phyloP scores from a whole-genome alignment of 2,113 vertebrate species.

The Fulica atra region DNA sequence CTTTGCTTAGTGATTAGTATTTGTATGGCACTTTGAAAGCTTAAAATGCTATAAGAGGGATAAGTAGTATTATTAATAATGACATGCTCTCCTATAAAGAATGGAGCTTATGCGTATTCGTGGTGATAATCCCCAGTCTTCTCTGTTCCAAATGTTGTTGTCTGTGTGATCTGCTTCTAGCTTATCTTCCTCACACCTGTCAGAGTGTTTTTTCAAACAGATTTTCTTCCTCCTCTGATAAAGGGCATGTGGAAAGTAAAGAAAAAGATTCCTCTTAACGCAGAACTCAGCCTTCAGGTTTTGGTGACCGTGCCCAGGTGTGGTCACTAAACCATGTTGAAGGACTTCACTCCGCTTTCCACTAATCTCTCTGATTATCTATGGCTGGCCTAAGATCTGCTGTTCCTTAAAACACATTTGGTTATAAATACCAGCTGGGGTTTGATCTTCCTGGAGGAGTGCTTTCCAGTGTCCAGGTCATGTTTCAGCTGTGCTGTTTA shows the following conservation, averaged over 20 bases:
- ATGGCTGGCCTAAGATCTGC: neutral
- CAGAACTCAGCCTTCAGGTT: neutral
- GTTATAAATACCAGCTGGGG: neutral
- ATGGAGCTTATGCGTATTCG: neutral
- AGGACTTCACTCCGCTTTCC: neutral
- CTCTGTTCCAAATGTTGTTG: neutral
- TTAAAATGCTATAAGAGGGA: neutral
- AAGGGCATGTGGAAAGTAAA: neutral
- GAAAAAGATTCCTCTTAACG: neutral
- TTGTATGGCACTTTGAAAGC: slow-evolving; percentile 32
- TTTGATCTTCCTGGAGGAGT: neutral
- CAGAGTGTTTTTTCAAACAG: neutral
- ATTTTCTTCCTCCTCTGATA: slow-evolving; percentile 20
- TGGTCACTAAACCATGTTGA: neutral
- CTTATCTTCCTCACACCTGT: neutral
- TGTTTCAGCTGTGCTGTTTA: neutral
- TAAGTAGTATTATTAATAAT: slow-evolving; percentile 24
- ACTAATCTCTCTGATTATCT: neutral
- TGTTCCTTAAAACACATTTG: neutral
- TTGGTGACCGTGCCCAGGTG: neutral
- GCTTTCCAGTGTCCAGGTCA: neutral
- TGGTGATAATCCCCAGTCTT: slow-evolving; percentile 20
- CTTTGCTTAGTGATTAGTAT: slow-evolving; percentile 20
- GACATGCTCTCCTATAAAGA: neutral
- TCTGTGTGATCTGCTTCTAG: neutral